Base-by-base conservation (phyloP, 1,140 invertebrate genomes). In the Popillia japonica region DNA sequence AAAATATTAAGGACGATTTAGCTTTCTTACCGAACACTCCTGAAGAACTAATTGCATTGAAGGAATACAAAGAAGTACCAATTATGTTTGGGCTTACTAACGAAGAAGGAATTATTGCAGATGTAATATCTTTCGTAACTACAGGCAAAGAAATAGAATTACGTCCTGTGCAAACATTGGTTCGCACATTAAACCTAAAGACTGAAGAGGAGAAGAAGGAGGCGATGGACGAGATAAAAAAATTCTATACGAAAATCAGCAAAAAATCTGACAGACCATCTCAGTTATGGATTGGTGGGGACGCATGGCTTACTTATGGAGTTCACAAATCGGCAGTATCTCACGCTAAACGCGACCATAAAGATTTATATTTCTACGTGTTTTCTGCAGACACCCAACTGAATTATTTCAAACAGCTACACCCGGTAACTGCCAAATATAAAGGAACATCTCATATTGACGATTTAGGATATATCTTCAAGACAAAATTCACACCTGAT, bases 391-490 rank as follows among this genome's bases (percentile, higher is more conserved):
- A 76, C 22, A 76, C 75, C 0, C 7, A 76, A 10, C 27, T 76
- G 14, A 76, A 76, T 55, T 76, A 76, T 76, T 20, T 76, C 14
- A 76, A 76, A 55, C 75, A 8, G 8, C 17, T 76, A 42, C 75
- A 76, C 34, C 41, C 41, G 11, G 27, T 42, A 40, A 76, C 23
- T 11, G 41, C 75, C 7, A 59, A 76, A 23, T 40, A 40, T 44
- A 17, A 41, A 55, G 75, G 75, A 22, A 20, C 75, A 27, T 44
- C 41, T 0, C 75, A 76, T 55, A n/a, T 44, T 2, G 75, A 76
- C n/a, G 75, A 76, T 42, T 42, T 76, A n/a, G 75, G 75, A 17
- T 76, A 76, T 10, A 7, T 76, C 20, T 76, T 76, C 11, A 76
- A 76, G 40, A 76, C 40, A 2, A 76, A 76, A 55, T 76, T 48